Percentiles rank a stretch among this genome's conserved stretches.
Conservation (phyloP, 2,113 vertebrate species). For the Felis chaus region DNA sequence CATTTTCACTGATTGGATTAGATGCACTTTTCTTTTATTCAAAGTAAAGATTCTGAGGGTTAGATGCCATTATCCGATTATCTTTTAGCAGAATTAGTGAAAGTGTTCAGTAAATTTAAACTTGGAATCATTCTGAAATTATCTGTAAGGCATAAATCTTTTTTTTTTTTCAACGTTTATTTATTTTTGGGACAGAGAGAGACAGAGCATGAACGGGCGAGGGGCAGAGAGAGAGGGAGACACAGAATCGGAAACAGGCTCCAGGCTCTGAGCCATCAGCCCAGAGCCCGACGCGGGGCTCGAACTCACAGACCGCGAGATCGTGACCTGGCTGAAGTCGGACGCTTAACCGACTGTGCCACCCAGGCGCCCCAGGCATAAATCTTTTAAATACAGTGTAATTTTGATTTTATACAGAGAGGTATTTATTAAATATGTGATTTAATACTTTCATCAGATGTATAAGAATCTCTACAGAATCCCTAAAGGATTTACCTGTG, state of each 20-base stretch:
- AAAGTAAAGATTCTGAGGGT: not conserved
- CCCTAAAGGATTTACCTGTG: not conserved
- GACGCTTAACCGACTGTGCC: too few species aligned
- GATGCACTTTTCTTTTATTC: not conserved
- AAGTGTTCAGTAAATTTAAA: slow-evolving; percentile 28
- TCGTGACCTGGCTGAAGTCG: too few species aligned
- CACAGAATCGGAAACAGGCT: too few species aligned
- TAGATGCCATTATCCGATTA: not conserved
- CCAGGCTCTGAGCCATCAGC: too few species aligned
- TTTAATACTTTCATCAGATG: not conserved
- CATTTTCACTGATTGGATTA: not conserved
- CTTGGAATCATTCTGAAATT: slow-evolving; percentile 19
- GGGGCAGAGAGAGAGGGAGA: too few species aligned
- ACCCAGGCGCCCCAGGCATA: not conserved
- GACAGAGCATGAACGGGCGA: too few species aligned
- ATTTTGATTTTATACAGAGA: slow-evolving; percentile 2
- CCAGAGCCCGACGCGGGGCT: too few species aligned
- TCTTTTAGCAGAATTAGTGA: slow-evolving; percentile 11
- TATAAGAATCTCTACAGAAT: not conserved
- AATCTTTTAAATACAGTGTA: not conserved
- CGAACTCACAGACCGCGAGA: too few species aligned
- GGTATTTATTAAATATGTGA: not conserved
- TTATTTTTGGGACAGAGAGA: too few species aligned
- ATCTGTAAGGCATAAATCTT: not conserved
- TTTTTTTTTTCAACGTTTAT: not conserved